Percentiles rank a stretch among this genome's conserved stretches.
Conservation (phyloP, 2,888 invertebrate species). For the Platerodrilus igneus region DNA sequence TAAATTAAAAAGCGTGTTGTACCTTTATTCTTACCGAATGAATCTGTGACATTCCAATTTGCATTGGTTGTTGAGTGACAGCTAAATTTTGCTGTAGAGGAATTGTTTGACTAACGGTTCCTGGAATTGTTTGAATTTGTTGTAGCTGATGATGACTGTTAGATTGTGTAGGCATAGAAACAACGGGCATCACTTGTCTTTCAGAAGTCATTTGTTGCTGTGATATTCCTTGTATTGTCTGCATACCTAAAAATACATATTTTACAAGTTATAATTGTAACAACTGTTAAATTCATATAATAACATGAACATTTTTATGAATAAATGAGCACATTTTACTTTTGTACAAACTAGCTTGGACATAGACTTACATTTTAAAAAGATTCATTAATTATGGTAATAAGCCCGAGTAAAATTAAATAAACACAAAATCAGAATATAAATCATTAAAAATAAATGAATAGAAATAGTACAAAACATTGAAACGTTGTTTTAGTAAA, state of each 20-base stretch:
- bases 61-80: slow-evolving; percentile 47
- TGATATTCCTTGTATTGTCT: slow-evolving; percentile 54
- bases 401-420: too few species aligned
- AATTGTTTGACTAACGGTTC: slow-evolving; percentile 55
- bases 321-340: background rate
- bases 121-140: slow-evolving; percentile 51
- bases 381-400: too few species aligned
- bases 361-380: too few species aligned
- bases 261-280: background rate
- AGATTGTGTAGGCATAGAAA: slow-evolving; percentile 56
- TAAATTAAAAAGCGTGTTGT: too few species aligned
- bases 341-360: too few species aligned
- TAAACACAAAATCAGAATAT: too few species aligned
- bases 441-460: too few species aligned
- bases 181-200: slow-evolving; percentile 61
- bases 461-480: too few species aligned
- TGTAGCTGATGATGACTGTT: slow-evolving; percentile 55
- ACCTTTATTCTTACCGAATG: slow-evolving; percentile 55
- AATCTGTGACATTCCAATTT: slow-evolving; percentile 55
- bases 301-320: slow-evolving; percentile 1
- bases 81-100: slow-evolving; percentile 51
- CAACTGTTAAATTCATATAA: too few species aligned
- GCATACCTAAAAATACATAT: slow-evolving; percentile 49
- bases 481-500: too few species aligned
- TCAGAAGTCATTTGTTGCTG: slow-evolving; percentile 48